Evolutionary conservation across 2,888 invertebrate species (phyloP), one percentile per base, ranked within the genome.

Genomic region (Nomada fucata): DNA sequence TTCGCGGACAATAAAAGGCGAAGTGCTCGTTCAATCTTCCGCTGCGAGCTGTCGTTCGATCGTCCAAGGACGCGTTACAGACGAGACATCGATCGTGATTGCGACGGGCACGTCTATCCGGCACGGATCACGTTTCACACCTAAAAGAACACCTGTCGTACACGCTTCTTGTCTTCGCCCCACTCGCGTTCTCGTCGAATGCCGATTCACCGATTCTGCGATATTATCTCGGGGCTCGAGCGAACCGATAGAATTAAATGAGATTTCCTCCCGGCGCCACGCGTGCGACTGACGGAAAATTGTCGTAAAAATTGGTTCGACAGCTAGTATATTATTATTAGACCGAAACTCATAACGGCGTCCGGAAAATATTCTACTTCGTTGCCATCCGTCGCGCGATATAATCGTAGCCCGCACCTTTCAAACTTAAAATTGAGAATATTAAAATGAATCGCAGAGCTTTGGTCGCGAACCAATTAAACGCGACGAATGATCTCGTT

Each of bases 61-160:
- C 68, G 59, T 50, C 61, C 55, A 64, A 79, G 77, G 67, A 82
- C 70, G 72, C 82, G 76, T 72, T 76, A 55, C 65, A 42, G 29
- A 15, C 57, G 57, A 75, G 26, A 79, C 74, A 79, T 86, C 75
- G 84, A 79, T 86, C 72, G 71, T 67, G 52, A 10, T 20, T 26
- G 65, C 65, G 50, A 68, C 70, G 60, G 42, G 64, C 29, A 61
- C 29, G 42, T 59, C 52, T 47, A 18, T 26, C 47, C 18, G 53
- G 26, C 29, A 42, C 70, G 76, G 72, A 81, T 83, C 83, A 86
- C 83, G 84, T 84, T 82, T 57, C 76, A 67, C 71, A 79, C 64
- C 63, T 75, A 79, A 82, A 79, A 67, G 73, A 36, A 84, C 82
- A 86, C 75, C 75, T 79, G 86, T 82, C 84, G 74, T 86, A 84